These are phyloP conservation scores for Mythimna pallens DNA, from an alignment of 2,888 invertebrate species.

Conservation along the genomic window DNA sequence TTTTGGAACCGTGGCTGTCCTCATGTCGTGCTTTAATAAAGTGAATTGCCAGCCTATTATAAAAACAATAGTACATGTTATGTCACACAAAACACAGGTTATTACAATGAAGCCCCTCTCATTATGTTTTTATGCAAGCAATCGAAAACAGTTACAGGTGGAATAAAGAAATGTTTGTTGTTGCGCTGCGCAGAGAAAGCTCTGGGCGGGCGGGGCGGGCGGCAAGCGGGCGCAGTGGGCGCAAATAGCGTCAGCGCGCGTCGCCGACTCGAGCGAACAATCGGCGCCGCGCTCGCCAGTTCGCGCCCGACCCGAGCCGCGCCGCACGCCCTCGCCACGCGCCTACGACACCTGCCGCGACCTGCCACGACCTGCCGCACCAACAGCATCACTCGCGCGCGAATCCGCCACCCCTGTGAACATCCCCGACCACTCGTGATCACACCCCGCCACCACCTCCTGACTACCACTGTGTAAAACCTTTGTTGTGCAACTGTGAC, in stretches of 20 bases:
- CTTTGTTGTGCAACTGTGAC: conserved; percentile 68
- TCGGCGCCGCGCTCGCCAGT: conserved; percentile 68
- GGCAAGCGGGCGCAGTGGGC: conserved; percentile 83
- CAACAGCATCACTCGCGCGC: conserved; percentile 67
- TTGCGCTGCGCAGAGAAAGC: conserved; percentile 89
- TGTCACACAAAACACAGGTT: conserved; percentile 1
- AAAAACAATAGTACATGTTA: background rate
- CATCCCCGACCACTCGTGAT: conserved; percentile 18
- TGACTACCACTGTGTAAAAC: conserved; percentile 43
- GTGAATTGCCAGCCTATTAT: background rate
- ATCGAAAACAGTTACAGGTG: conserved; percentile 71
- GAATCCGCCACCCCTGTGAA: conserved; percentile 45
- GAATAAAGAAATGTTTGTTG: conserved; percentile 79
- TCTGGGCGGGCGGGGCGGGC: conserved; percentile 81
- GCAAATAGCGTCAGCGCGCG: conserved; percentile 88
- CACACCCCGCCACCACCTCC: conserved; percentile 2
- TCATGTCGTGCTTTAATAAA: background rate
- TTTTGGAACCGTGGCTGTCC: background rate
- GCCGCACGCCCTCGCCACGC: conserved; percentile 47
- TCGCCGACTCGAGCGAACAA: conserved; percentile 75
- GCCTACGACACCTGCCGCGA: conserved; percentile 33
- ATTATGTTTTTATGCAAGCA: conserved; percentile 33
- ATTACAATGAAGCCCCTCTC: background rate
- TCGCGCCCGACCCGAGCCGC: conserved; percentile 72
- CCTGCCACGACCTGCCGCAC: conserved; percentile 53